Conservation (phyloP, 2,888 invertebrate species). For the Erpobdella octoculata region DNA sequence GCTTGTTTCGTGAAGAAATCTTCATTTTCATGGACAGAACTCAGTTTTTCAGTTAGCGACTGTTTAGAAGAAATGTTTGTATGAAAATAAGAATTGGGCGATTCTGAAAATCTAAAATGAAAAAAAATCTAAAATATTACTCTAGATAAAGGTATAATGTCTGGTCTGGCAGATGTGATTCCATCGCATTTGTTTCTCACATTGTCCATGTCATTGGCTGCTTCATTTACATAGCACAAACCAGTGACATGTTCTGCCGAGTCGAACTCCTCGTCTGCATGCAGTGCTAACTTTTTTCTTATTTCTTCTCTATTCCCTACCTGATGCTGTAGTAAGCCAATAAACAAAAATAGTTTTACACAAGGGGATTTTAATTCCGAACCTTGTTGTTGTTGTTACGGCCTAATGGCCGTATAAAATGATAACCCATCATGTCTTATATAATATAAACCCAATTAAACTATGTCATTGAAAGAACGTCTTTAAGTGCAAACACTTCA, state of each 20-base stretch:
- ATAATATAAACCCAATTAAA: neutral
- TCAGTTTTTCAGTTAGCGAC: neutral
- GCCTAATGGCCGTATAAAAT: no score
- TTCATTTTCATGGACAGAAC: slow-evolving; percentile 49
- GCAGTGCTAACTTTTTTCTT: slow-evolving; percentile 67
- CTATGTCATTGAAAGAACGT: neutral
- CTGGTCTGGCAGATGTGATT: slow-evolving; percentile 5
- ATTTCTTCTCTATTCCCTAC: slow-evolving; percentile 87
- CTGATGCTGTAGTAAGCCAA: slow-evolving; percentile 61
- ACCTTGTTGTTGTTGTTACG: no score
- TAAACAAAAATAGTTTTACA: neutral
- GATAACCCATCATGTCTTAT: neutral
- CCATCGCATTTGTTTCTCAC: neutral
- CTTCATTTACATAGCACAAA: slow-evolving; percentile 87
- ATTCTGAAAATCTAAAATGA: neutral
- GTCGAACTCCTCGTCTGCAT: slow-evolving; percentile 42
- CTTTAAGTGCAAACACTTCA: neutral
- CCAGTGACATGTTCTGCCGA: neutral
- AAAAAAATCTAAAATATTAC: neutral
- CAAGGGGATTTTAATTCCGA: neutral
- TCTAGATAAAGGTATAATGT: slow-evolving; percentile 16
- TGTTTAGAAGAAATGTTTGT: neutral
- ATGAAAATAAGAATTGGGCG: neutral
- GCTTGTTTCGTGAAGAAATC: slow-evolving; percentile 45
- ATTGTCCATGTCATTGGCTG: slow-evolving; percentile 28